Evolutionary conservation across 2,113 vertebrate species (phyloP), one percentile per base, ranked within the genome.

Genomic region (Eolophus roseicapilla): DNA sequence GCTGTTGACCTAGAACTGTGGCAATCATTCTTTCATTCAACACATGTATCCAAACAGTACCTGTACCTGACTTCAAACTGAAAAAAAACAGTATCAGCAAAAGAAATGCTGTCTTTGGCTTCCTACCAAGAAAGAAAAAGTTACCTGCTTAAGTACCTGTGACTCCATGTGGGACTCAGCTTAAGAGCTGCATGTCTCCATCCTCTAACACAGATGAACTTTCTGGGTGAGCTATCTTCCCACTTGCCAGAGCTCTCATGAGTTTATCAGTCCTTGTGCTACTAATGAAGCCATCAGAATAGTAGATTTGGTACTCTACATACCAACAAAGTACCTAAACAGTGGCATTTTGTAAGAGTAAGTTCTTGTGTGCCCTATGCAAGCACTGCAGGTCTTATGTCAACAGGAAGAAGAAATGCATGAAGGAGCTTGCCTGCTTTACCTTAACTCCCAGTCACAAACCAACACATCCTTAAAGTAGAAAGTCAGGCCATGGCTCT

Each of bases 321-420:
- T 28, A 25, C n/a, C 37, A 75, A 31, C 17, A 17, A 64, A 65
- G 37, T 11, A 49, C 24, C 81, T 44, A n/a, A 67, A 35, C 7
- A 60, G 65, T 31, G 35, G 13, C 8, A 24, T 1, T 3, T 57
- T 31, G 19, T 75, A 59, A 17, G 28, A 75, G 11, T 41, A 75
- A 49, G 21, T 10, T 35, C 23, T 60, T 0, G 0, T 62, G 16
- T 70, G 46, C 41, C 25, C 11, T 29, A 39, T 37, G 24, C 24
- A 47, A 37, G 41, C 33, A 85, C 33, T 37, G 37, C 19, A 39
- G 33, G 27, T 25, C 35, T 79, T 39, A 18, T 15, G 35, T 4
- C 67, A 31, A 37, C 50, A 78, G 65, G 16, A 67, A 63, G 64
- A 79, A 67, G 23, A 39, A 15, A 75, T 21, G 12, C 37, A 37